These are phyloP conservation scores for Calliphora vicina DNA, from an alignment of 1,140 invertebrate genomes.

Conservation along the genomic window DNA sequence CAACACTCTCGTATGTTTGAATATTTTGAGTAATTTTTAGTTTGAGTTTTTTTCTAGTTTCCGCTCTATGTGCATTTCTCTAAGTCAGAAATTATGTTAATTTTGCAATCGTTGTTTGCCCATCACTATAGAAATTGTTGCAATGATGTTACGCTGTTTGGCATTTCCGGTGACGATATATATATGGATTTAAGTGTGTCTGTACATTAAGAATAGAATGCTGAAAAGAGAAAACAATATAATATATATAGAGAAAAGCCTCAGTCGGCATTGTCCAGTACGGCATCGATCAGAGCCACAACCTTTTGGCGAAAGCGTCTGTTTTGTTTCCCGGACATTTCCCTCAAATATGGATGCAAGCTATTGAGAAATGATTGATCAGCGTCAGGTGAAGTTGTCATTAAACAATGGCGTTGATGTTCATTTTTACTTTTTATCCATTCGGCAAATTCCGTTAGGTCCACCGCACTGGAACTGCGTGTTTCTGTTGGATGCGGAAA, in stretches of 20 bases:
- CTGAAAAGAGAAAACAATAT: conserved; percentile 8
- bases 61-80: too few species aligned
- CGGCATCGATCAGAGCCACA: conserved; percentile 53
- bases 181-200: not conserved
- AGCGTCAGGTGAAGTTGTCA: conserved; percentile 48
- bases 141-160: too few species aligned
- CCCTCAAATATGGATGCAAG: conserved; percentile 57
- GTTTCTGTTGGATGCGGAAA: conserved; percentile 14
- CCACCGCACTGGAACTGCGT: conserved; percentile 30
- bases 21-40: too few species aligned
- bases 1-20: too few species aligned
- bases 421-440: conserved; percentile 41
- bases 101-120: too few species aligned
- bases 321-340: conserved; percentile 60
- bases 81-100: too few species aligned
- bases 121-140: too few species aligned
- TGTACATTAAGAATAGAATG: not conserved
- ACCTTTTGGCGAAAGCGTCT: conserved; percentile 58
- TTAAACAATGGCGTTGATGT: conserved; percentile 37
- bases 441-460: conserved; percentile 40
- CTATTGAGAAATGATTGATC: conserved; percentile 59
- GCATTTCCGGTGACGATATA: too few species aligned
- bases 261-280: conserved; percentile 54
- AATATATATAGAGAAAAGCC: not conserved
- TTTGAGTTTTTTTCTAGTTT: too few species aligned